A percentile compares a stretch with the other conserved stretches of the same genome.
These are phyloP conservation scores for Oncopodura yosiiana DNA, from an alignment of 1,140 invertebrate species.

Conservation along the genomic window DNA sequence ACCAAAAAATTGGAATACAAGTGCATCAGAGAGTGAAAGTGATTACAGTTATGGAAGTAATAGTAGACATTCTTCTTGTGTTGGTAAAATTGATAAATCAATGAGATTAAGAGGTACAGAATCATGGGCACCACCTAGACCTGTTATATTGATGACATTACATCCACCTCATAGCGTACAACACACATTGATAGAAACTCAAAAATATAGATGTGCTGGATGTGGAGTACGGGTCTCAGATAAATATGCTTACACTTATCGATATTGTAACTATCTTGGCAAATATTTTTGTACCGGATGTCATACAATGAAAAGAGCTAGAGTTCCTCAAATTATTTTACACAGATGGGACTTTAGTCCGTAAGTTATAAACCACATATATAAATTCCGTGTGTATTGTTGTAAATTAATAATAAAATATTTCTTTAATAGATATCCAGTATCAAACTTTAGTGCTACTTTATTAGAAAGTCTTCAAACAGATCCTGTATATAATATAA, in stretches of 20 bases:
- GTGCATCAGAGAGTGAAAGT: conserved; percentile 50
- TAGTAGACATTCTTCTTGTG: neutral
- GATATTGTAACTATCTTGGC: conserved; percentile 76
- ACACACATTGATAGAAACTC: conserved; percentile 55
- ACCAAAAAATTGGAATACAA: conserved; percentile 57
- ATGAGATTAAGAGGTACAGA: conserved; percentile 58
- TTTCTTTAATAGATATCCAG: conserved; percentile 52
- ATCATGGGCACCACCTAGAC: conserved; percentile 74
- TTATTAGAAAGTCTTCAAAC: conserved; percentile 63
- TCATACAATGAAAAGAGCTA: conserved; percentile 62
- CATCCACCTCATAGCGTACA: conserved; percentile 55
- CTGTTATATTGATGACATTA: conserved; percentile 52
- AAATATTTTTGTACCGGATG: conserved; percentile 83
- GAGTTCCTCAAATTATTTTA: conserved; percentile 68
- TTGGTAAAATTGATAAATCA: conserved; percentile 36
- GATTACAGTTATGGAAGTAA: conserved; percentile 20
- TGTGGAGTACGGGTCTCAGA: conserved; percentile 69
- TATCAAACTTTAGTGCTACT: conserved; percentile 70
- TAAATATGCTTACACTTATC: conserved; percentile 58
- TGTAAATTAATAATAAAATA: conserved; percentile 20
- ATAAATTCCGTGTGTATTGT: neutral
- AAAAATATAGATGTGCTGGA: conserved; percentile 73
- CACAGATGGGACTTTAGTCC: conserved; percentile 62
- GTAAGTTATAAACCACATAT: conserved; percentile 38
- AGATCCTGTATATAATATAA: conserved; percentile 69